Conservation (phyloP, 2,888 invertebrate genomes). For the Oligia strigilis region DNA sequence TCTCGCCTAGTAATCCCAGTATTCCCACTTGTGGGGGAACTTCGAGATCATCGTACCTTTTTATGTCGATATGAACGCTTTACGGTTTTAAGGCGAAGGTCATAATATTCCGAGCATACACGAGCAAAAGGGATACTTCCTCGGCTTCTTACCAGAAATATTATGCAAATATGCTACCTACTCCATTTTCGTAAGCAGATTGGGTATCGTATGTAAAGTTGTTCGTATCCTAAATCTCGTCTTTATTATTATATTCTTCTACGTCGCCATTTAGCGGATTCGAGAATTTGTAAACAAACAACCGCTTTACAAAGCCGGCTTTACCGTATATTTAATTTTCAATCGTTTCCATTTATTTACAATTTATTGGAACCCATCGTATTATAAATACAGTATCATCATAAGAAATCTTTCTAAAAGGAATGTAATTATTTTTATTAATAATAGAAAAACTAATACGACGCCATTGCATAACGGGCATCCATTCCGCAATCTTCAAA, state of each 20-base stretch:
- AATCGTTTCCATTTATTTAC: conserved; percentile 4
- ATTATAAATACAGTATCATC: background rate
- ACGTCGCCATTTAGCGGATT: conserved; percentile 44
- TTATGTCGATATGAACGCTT: conserved; percentile 65
- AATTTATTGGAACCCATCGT: too few species aligned
- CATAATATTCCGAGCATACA: conserved; percentile 71
- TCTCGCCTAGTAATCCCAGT: conserved; percentile 63
- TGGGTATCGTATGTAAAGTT: conserved; percentile 74
- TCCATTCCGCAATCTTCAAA: conserved; percentile 50
- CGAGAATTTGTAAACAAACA: conserved; percentile 47
- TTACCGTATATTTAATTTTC: conserved; percentile 26
- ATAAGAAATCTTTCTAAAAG: background rate
- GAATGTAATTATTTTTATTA: background rate
- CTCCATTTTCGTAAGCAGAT: conserved; percentile 74
- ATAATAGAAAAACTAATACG: background rate
- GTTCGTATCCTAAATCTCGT: conserved; percentile 74
- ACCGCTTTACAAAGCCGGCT: conserved; percentile 24
- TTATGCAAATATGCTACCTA: conserved; percentile 80
- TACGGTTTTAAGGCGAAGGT: conserved; percentile 65
- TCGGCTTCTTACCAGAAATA: conserved; percentile 74
- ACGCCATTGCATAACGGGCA: conserved; percentile 17
- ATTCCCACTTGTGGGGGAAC: conserved; percentile 57
- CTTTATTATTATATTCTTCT: conserved; percentile 64
- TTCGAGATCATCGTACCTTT: conserved; percentile 63
- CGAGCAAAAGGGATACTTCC: conserved; percentile 73